A percentile compares a stretch with the other conserved stretches of the same genome.
Evolutionary conservation across 2,113 vertebrate species (phyloP).

Genomic region (Centropus unirufus): DNA sequence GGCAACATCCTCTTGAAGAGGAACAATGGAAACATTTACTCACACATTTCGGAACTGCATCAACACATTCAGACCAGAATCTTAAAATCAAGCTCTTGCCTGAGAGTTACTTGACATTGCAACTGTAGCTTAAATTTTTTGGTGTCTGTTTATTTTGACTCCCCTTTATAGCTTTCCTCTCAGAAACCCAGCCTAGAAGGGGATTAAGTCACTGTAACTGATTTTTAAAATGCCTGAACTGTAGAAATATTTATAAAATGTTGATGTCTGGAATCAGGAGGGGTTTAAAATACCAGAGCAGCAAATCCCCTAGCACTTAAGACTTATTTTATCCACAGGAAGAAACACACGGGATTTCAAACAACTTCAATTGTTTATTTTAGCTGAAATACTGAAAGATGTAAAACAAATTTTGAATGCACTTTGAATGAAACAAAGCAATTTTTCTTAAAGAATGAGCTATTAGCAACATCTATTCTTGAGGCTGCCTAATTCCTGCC

Average conservation of each 20-base stretch:
- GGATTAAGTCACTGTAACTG: constrained; percentile 42
- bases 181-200: constrained; percentile 2
- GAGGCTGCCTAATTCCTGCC: background rate
- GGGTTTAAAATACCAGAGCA: constrained; percentile 66
- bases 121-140: background rate
- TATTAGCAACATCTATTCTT: background rate
- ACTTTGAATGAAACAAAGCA: background rate
- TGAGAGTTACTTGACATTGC: constrained; percentile 4
- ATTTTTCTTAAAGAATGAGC: background rate
- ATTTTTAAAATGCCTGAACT: constrained; percentile 49
- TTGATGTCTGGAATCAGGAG: constrained; percentile 48
- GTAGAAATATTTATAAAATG: constrained; percentile 63
- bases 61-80: background rate
- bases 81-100: background rate
- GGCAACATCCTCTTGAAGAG: background rate
- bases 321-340: constrained; percentile 15
- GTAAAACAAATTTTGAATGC: background rate
- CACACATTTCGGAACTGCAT: background rate
- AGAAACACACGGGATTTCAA: background rate
- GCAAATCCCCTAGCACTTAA: constrained; percentile 40
- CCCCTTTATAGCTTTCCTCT: constrained; percentile 28
- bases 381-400: constrained; percentile 1
- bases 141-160: constrained; percentile 5
- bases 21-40: background rate
- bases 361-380: background rate